Percentiles rank a stretch among this genome's conserved stretches.
Evolutionary conservation across 2,113 vertebrate genomes (phyloP).

Genomic region (Artemisiospiza belli): DNA sequence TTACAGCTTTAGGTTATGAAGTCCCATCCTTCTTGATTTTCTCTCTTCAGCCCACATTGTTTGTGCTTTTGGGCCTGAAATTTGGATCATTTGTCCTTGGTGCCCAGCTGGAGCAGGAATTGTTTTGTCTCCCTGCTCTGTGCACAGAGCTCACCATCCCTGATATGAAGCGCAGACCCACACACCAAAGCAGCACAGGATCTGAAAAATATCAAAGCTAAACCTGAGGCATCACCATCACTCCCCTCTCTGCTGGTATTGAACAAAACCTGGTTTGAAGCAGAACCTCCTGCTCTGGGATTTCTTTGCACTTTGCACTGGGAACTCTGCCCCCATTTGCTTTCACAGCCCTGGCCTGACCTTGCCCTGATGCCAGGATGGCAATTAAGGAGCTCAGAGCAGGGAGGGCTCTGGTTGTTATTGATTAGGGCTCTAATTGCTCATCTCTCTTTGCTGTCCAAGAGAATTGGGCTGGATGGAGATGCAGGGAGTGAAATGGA

Average conservation of each 20-base stretch:
- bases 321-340: not conserved
- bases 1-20: not conserved
- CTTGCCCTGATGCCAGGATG: conserved; percentile 3
- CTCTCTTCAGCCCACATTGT: not conserved
- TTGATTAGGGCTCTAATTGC: conserved; percentile 64
- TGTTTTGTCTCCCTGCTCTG: not conserved
- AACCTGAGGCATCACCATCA: not conserved
- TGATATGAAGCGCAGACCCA: not conserved
- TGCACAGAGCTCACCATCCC: not conserved
- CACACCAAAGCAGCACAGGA: not conserved
- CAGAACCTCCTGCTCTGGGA: not conserved
- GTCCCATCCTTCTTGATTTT: not conserved
- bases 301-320: not conserved
- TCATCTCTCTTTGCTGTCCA: not conserved
- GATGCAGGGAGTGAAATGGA: not conserved
- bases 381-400: conserved; percentile 40
- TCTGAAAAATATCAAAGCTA: not conserved
- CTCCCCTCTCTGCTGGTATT: not conserved
- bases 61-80: fast-evolving
- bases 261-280: not conserved
- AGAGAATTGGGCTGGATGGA: conserved; percentile 1
- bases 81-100: not conserved
- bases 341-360: conserved; percentile 4
- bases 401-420: conserved; percentile 13
- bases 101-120: not conserved